Evolutionary conservation across 2,797 vertebrate species (phyloP), one percentile per base, ranked within the genome.

Genomic region (Chloroceryle inda): DNA sequence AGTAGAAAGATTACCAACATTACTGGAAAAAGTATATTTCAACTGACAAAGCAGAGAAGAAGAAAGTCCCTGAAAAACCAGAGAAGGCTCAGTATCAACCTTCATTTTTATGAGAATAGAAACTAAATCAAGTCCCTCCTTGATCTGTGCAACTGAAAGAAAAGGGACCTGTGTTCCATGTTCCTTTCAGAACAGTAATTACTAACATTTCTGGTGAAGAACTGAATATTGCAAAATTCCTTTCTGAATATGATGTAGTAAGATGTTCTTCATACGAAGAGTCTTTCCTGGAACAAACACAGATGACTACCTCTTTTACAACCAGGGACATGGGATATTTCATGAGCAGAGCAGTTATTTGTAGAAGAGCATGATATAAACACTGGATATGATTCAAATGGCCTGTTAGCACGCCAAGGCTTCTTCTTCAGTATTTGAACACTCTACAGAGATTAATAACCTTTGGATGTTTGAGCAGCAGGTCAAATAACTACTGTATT

Each of bases 221-320:
- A 55, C 0, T 38, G 37, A 82, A 33, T 10, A 29, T 24, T 81
- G 8, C 24, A 45, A 42, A 91, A 13, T 4, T 9, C 6, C 29
- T 22, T 73, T 76, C 33, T 74, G 35, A 64, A 78, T 3, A 3
- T 5, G 11, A 20, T 0, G 0, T 11, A 6, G 37, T 23, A 26
- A 89, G 59, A 31, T 11, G 21, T 21, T 92, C 52, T 19, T 80
- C 21, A 20, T 9, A n/a, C 12, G n/a, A 62, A 68, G 19, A 2
- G 16, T 8, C 8, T 68, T 81, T 92, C 45, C 76, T 72, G 42
- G 35, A 50, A 61, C 18, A 75, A 85, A 45, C 14, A 31, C 33
- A 26, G 24, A 37, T 59, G 40, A 66, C 61, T 40, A 20, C 14
- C 20, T 64, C n/a, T 49, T 73, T 52, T n/a, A 10, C 24, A 85